phyloP scores from a whole-genome alignment of 1,140 invertebrate genomes.

The Drosophila funebris region DNA sequence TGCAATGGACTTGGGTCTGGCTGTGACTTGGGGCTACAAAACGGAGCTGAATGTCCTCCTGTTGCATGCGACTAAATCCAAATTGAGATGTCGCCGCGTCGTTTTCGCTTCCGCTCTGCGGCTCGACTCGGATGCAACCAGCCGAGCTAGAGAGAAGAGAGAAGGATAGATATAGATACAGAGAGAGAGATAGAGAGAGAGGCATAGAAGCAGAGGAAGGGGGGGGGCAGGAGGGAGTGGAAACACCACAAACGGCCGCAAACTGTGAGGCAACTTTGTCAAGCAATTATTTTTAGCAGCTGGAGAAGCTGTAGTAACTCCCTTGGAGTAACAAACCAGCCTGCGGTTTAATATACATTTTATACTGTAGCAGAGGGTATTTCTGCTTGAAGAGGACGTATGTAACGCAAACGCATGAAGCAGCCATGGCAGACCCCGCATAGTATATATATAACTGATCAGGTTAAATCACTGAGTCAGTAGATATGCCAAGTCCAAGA shows the following conservation, averaged over 20 bases:
- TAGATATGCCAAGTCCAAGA: too few relatives aligned
- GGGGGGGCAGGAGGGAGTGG: not conserved
- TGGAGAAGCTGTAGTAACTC: constrained; percentile 12
- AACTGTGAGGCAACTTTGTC: constrained; percentile 72
- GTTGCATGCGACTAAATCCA: constrained; percentile 31
- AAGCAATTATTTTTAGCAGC: constrained; percentile 75
- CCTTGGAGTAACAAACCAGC: not conserved
- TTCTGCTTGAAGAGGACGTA: too few relatives aligned
- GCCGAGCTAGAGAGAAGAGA: not conserved
- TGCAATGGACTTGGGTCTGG: too few relatives aligned
- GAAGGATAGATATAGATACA: not conserved
- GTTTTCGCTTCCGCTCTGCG: constrained; percentile 50
- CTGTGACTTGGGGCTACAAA: not conserved
- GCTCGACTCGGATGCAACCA: constrained; percentile 26
- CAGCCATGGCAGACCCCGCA: too few relatives aligned
- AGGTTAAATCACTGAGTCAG: too few relatives aligned
- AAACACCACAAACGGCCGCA: constrained; percentile 25
- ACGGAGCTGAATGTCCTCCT: not conserved
- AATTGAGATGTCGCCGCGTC: constrained; percentile 66
- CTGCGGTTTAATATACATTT: too few relatives aligned
- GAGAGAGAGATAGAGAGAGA: not conserved
- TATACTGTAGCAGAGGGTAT: too few relatives aligned
- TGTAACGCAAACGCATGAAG: too few relatives aligned
- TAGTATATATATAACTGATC: too few relatives aligned
- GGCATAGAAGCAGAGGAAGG: not conserved